Evolutionary conservation across 2,797 vertebrate genomes (phyloP), one percentile per base, ranked within the genome.

Genomic region (Setipinna tenuifilis): DNA sequence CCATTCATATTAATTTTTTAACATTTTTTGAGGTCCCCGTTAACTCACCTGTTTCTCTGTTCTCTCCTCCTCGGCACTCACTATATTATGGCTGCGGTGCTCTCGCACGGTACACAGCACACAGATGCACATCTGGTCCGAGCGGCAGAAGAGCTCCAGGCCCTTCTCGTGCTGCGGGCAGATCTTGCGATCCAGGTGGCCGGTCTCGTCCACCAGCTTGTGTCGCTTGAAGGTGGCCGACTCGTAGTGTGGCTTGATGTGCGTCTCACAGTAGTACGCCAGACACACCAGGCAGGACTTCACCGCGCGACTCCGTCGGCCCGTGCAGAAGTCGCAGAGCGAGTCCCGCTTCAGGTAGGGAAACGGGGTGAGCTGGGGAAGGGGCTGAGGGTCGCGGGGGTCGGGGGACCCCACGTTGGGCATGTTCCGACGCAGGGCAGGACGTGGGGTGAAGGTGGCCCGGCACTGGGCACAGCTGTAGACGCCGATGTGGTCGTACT

Each of bases 41-140:
- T 16, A 4, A 75, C 84, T 90, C 84, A 95, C 97, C 91, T 96
- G 96, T 88, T 95, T 95, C 84, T 93, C 92, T 0, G 88, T 85
- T 0, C 95, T 94, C 78, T 97, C 96, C 21, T 97, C 95, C 65
- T 96, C 95, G n/a, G 96, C 93, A 0, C 95, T 93, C 81, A 95
- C 82, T 0, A 95, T 91, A 86, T 97, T 95, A 84, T 97, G 96
- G 68, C 94, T 89, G 54, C 95, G 93, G 87, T 96, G 96, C 82
- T 96, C 96, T 68, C 94, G 92, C 83, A 95, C 95, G 0, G 95
- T 94, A 35, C 97, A 97, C 84, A 95, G 83, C 58, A 95, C 93
- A 14, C 97, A 97, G 88, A 97, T 90, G 6, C 95, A 96, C 93
- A 96, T 95, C 91, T 96, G 95, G 81, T 97, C 97, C 0, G 94